phyloP scores from a whole-genome alignment of 2,113 vertebrate genomes.

The Parotia lawesii region DNA sequence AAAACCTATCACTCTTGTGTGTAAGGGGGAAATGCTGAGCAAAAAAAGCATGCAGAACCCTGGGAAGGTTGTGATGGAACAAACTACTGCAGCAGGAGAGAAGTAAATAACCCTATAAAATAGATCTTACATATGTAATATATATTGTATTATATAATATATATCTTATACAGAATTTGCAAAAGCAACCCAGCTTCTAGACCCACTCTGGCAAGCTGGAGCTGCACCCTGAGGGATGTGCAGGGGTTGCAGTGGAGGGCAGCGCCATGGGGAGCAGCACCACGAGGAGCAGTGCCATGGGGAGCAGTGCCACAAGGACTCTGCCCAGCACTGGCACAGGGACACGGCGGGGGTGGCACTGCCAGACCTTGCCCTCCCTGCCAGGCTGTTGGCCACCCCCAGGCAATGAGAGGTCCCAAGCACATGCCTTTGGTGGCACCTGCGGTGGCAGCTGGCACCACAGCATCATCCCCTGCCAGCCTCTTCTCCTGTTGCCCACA shows the following conservation, averaged over 20 bases:
- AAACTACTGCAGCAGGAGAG: not conserved
- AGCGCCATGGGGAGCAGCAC: accelerated
- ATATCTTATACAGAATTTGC: not conserved
- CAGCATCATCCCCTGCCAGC: not conserved
- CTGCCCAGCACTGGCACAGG: not conserved
- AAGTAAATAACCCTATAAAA: not conserved
- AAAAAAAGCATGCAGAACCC: accelerated
- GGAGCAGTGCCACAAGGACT: too few relatives aligned
- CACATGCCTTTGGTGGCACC: accelerated
- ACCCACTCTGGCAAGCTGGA: accelerated
- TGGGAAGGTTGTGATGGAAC: accelerated
- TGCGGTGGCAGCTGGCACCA: accelerated
- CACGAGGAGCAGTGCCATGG: accelerated
- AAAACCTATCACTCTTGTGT: not conserved
- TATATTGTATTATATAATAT: too few relatives aligned
- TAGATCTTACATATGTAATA: not conserved
- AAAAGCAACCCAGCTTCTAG: not conserved
- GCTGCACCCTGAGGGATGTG: accelerated
- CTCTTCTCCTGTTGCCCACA: not conserved
- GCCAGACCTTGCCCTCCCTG: accelerated
- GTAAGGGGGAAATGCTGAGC: not conserved
- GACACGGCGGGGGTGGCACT: accelerated
- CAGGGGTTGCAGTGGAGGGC: not conserved
- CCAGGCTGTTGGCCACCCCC: too few relatives aligned
- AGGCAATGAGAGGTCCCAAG: too few relatives aligned